Evolutionary conservation across 2,113 vertebrate genomes (phyloP).

Genomic region (Nibea coibor): DNA sequence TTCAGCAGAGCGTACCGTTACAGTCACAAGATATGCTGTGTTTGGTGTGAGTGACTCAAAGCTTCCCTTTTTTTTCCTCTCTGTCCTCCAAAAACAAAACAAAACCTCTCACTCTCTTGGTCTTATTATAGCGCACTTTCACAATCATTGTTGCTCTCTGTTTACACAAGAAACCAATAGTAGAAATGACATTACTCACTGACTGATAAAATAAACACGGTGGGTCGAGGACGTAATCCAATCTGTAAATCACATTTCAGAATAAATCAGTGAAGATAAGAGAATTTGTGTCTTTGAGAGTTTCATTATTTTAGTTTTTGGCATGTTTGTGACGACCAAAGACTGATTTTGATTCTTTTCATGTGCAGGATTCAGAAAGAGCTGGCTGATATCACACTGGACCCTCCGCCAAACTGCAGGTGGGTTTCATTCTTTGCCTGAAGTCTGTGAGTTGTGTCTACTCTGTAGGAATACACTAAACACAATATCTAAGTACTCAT

Average conservation of each 20-base stretch:
- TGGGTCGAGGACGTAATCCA: background rate
- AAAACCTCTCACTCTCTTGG: background rate
- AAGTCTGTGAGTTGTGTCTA: too few relatives aligned
- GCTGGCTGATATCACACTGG: constrained; percentile 96
- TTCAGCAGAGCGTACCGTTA: background rate
- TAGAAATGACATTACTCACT: background rate
- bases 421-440: constrained; percentile 52
- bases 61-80: constrained; percentile 7
- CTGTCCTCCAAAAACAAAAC: background rate
- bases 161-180: background rate
- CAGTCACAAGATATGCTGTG: background rate
- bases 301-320: background rate
- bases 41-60: background rate
- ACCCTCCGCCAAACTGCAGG: constrained; percentile 98
- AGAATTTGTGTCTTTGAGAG: background rate
- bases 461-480: background rate
- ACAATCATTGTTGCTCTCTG: background rate
- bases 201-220: background rate
- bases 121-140: background rate
- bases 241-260: background rate
- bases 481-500: background rate
- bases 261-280: background rate
- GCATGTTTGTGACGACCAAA: background rate
- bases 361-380: constrained; percentile 95
- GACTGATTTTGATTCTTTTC: constrained; percentile 35